Evolutionary conservation across 2,797 vertebrate genomes (phyloP), one percentile per base, ranked within the genome.

Genomic region (Peromyscus eremicus): DNA sequence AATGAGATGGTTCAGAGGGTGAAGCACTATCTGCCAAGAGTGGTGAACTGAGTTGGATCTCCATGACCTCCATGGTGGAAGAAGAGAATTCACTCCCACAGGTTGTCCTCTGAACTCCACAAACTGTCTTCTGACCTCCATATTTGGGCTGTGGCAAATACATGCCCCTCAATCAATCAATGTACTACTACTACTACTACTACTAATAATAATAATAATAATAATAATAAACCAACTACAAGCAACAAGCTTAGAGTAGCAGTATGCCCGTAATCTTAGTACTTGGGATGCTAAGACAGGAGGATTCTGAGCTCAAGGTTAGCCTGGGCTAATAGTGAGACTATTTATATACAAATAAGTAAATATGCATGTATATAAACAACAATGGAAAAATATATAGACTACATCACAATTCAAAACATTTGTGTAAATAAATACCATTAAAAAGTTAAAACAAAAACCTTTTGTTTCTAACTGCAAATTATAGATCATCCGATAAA

Each of bases 401-500:
- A 77, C 40, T 92, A 95, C 11, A 93, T 46, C 25, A 93, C 93
- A 82, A 86, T 77, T 66, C 76, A 93, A 91, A 94, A 80, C 23
- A 81, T 94, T 12, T 76, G 14, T 73, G 8, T 86, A 40, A 71
- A 86, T 70, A 70, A 91, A 95, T 40, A 87, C 55, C 8, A 81
- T 14, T 49, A 37, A 85, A 55, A 96, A 90, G 13, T 55, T 27
- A 25, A 17, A n/a, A 60, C 37, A 8, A 73, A 82, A 43, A 6
- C 3, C 4, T 43, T 62, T 57, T 68, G 25, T 37, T 34, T 64
- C 43, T 76, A 52, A 52, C 80, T 86, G 60, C 10, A 94, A 96
- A 76, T 93, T 27, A 55, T 70, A 60, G 84, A 57, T 71, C 37
- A 62, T 49, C 70, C 46, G 62, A 40, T 75, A 94, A 76, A 17